Evolutionary conservation across 2,888 invertebrate genomes (phyloP).

Genomic region (Melieria omissa): DNA sequence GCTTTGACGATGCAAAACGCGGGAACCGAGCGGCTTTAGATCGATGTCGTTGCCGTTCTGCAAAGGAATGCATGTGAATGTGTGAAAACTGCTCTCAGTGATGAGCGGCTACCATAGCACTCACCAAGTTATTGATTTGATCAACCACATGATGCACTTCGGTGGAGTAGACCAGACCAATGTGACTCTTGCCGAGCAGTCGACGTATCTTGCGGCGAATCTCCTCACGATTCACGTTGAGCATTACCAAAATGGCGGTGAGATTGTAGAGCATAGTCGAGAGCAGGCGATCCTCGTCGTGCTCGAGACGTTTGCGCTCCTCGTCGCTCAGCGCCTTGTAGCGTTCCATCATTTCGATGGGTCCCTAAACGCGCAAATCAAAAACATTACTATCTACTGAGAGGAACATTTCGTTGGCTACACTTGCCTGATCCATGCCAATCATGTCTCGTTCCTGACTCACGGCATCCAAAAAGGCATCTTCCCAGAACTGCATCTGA

Average conservation of each 20-base stretch:
- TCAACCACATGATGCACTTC: slow-evolving; percentile 97
- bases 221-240: slow-evolving; percentile 86
- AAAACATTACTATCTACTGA: neutral
- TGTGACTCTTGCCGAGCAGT: slow-evolving; percentile 96
- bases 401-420: neutral
- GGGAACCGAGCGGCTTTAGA: slow-evolving; percentile 93
- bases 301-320: slow-evolving; percentile 92
- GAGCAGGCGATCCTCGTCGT: slow-evolving; percentile 95
- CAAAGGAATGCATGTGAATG: slow-evolving; percentile 41
- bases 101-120: slow-evolving; percentile 52
- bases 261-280: slow-evolving; percentile 97
- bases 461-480: slow-evolving; percentile 97
- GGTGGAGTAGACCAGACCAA: slow-evolving; percentile 96
- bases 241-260: slow-evolving; percentile 94
- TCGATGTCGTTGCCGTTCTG: slow-evolving; percentile 99
- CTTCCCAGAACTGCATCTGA: slow-evolving; percentile 99
- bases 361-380: slow-evolving; percentile 71
- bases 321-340: slow-evolving; percentile 93
- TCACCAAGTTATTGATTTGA: slow-evolving; percentile 91
- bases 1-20: slow-evolving; percentile 93
- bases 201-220: slow-evolving; percentile 88
- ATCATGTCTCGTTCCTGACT: slow-evolving; percentile 98
- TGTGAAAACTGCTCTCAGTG: neutral
- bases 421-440: slow-evolving; percentile 92
- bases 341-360: slow-evolving; percentile 98